A percentile compares a stretch with the other conserved stretches of the same genome.
Conservation (phyloP, 2,113 vertebrate genomes). For the Regulus satrapa region DNA sequence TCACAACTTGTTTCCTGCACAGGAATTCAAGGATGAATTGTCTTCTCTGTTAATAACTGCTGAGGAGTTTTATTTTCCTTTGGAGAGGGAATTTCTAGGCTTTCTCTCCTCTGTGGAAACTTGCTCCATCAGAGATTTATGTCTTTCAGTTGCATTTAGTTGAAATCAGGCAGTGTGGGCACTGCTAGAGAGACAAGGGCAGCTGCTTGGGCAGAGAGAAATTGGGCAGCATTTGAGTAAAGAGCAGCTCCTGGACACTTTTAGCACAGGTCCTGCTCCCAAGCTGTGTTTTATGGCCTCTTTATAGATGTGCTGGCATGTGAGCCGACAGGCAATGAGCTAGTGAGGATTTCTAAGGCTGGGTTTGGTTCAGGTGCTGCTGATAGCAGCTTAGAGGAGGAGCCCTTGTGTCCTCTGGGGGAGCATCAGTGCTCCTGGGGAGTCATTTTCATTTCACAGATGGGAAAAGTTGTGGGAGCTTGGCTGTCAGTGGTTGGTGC, state of each 20-base stretch:
- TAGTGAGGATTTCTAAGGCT: not conserved
- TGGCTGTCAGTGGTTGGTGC: not conserved
- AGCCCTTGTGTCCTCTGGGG: accelerated
- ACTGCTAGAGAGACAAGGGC: not conserved
- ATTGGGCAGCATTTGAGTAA: not conserved
- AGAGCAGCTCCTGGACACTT: not conserved
- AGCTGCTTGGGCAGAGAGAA: not conserved
- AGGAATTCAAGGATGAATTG: not conserved
- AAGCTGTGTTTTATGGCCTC: not conserved
- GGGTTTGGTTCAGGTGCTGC: not conserved
- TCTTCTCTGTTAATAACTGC: not conserved
- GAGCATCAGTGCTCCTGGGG: not conserved
- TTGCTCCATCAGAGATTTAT: not conserved
- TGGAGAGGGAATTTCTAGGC: not conserved
- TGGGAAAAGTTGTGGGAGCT: not conserved
- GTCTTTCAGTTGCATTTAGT: not conserved
- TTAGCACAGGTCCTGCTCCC: not conserved
- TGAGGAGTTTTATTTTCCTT: not conserved
- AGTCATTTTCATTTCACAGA: not conserved
- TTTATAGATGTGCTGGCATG: not conserved
- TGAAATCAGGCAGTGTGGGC: not conserved
- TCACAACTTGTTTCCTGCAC: not conserved
- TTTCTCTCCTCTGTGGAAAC: not conserved
- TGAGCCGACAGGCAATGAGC: not conserved
- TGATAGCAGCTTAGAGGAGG: not conserved